Base-by-base conservation (phyloP, 2,797 vertebrate genomes). In the Thamnophis elegans region DNA sequence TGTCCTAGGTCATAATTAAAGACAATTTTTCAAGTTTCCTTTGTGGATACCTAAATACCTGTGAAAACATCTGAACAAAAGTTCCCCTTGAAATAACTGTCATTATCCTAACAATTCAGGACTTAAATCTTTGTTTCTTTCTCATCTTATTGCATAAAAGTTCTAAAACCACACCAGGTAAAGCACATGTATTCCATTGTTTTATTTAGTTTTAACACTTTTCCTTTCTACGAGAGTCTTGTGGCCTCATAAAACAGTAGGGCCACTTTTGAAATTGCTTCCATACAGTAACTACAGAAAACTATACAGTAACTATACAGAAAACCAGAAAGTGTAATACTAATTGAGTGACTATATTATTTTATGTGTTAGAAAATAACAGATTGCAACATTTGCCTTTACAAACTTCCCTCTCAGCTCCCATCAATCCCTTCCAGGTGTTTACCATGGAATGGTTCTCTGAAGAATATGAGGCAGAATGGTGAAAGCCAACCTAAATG, bases 201-300 rank as follows among this genome's bases (percentile, higher is more conserved):
- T 93, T 96, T 94, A 91, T 87, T 96, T 96, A 93, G 92, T 90
- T 94, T 96, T 93, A 85, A 93, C 96, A 73, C 93, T 96, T 92
- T 93, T 96, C 91, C 95, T 96, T 96, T 97, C 94, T 95, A 94
- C 93, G 96, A 88, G 54, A 85, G 96, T 95, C 95, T 96, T 97
- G 97, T 94, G 94, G 91, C 88, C 85, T 97, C 95, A 93, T 97
- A 95, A 97, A 96, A 92, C 92, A 94, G 87, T 89, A 96, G 94
- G 96, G 92, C 55, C 94, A 86, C 91, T 95, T 56, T 85, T 92
- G 94, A 97, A 97, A 96, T 95, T 91, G 94, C 93, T 97, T 97
- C 96, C 97, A 96, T 96, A 94, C 92, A 96, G 95, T 94, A 96
- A 94, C 92, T 96, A 42, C 42, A 42, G 42, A 42, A 42, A 42